These are phyloP conservation scores for Cyrtodaria siliqua DNA, from an alignment of 2,888 invertebrate genomes.

Conservation along the genomic window DNA sequence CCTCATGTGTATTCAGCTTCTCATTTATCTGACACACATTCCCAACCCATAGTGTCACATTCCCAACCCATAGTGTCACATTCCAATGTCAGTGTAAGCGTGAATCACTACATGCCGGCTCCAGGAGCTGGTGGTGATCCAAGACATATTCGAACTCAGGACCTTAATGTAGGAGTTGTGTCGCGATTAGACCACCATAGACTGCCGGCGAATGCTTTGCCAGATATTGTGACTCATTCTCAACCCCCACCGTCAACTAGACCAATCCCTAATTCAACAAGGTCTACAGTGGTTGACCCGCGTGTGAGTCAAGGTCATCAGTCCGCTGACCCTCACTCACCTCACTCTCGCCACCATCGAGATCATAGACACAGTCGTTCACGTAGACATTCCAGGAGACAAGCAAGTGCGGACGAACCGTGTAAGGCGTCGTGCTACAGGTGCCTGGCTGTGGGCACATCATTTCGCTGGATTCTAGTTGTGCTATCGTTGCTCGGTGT, in stretches of 20 bases:
- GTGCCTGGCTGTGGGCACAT: constrained; percentile 81
- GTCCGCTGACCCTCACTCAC: constrained; percentile 54
- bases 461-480: constrained; percentile 84
- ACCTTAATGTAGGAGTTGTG: constrained; percentile 67
- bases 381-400: constrained; percentile 66
- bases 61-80: constrained; percentile 48
- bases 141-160: constrained; percentile 67
- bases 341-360: constrained; percentile 64
- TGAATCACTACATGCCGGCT: constrained; percentile 19
- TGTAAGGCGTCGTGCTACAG: constrained; percentile 81
- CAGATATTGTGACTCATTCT: constrained; percentile 80
- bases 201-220: constrained; percentile 68
- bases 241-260: constrained; percentile 66
- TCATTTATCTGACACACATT: constrained; percentile 11
- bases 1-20: constrained; percentile 13
- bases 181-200: constrained; percentile 52
- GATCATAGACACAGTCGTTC: constrained; percentile 58
- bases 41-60: constrained; percentile 6
- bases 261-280: constrained; percentile 29
- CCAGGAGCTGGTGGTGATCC: constrained; percentile 13
- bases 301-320: constrained; percentile 44
- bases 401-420: constrained; percentile 59
- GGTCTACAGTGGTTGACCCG: constrained; percentile 44
- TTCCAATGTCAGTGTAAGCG: constrained; percentile 56
- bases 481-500: constrained; percentile 83